phyloP scores from a whole-genome alignment of 2,113 vertebrate genomes.

The Amazona vittata region DNA sequence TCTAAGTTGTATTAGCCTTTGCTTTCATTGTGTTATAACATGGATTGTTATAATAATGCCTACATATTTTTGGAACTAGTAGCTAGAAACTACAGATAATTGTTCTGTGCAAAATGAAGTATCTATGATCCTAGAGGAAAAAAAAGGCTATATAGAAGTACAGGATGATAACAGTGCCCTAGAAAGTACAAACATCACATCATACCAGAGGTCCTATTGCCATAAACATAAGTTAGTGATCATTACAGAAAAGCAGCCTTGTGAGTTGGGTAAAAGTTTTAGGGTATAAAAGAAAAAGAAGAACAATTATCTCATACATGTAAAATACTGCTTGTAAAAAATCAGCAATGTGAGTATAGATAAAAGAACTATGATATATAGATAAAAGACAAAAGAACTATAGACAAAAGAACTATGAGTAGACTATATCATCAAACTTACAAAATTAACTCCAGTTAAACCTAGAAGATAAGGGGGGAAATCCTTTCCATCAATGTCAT shows the following conservation, averaged over 20 bases:
- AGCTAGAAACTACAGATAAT: background rate
- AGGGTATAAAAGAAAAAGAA: background rate
- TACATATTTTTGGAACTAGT: background rate
- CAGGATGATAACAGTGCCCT: background rate
- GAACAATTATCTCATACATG: background rate
- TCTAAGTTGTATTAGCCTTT: background rate
- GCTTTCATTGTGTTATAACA: background rate
- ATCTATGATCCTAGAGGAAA: background rate
- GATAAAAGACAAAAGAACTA: too few relatives aligned
- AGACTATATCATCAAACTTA: background rate
- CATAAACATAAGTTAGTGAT: background rate
- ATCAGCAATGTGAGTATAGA: background rate
- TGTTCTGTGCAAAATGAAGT: background rate
- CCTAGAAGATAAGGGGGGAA: background rate
- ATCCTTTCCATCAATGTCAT: rapidly evolving
- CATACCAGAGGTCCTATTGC: background rate
- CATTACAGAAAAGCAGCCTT: background rate
- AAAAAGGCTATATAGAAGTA: background rate
- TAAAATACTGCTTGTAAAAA: background rate
- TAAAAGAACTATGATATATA: too few relatives aligned
- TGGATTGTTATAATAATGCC: background rate
- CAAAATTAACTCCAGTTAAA: background rate
- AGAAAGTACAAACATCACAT: background rate
- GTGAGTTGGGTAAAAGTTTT: background rate
- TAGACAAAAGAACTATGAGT: background rate